phyloP scores from a whole-genome alignment of 2,113 vertebrate genomes.

The Sardina pilchardus region DNA sequence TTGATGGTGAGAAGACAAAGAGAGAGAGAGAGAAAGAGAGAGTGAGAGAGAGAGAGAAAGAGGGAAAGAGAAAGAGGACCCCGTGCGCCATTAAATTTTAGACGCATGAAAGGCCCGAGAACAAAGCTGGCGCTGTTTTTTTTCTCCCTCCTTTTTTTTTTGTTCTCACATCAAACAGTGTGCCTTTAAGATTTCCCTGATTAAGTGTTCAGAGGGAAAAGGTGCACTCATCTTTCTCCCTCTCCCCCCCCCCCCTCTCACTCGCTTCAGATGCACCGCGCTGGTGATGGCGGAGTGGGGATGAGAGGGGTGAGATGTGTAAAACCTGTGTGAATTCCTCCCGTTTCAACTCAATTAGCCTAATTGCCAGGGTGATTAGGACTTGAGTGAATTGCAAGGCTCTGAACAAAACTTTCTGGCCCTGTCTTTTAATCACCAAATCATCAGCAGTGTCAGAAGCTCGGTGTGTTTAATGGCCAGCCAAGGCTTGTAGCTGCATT shows the following conservation, averaged over 20 bases:
- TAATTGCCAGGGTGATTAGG: not conserved
- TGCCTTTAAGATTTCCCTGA: conserved; percentile 26
- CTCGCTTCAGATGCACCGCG: not conserved
- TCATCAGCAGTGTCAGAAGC: not conserved
- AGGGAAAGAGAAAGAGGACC: not conserved
- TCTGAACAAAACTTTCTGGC: not conserved
- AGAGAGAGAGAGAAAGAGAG: not conserved
- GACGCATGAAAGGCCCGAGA: conserved; percentile 28
- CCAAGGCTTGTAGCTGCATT: not conserved
- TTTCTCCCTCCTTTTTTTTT: not conserved
- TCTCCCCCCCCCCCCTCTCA: not conserved
- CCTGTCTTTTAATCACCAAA: conserved; percentile 1
- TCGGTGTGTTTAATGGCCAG: not conserved
- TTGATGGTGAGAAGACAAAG: not conserved
- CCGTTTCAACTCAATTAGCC: not conserved
- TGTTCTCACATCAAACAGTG: conserved; percentile 33
- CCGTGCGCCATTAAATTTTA: conserved; percentile 26
- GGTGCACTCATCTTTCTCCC: not conserved
- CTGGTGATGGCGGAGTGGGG: not conserved
- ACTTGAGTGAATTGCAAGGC: not conserved
- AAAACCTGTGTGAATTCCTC: not conserved
- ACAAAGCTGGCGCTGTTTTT: conserved; percentile 17
- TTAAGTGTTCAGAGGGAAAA: conserved; percentile 24
- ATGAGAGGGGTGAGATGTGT: not conserved
- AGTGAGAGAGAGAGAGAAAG: conserved; percentile 4